Evolutionary conservation across 1,140 invertebrate species (phyloP), one percentile per base, ranked within the genome.

Genomic region (Caenorhabditis brenneri): DNA sequence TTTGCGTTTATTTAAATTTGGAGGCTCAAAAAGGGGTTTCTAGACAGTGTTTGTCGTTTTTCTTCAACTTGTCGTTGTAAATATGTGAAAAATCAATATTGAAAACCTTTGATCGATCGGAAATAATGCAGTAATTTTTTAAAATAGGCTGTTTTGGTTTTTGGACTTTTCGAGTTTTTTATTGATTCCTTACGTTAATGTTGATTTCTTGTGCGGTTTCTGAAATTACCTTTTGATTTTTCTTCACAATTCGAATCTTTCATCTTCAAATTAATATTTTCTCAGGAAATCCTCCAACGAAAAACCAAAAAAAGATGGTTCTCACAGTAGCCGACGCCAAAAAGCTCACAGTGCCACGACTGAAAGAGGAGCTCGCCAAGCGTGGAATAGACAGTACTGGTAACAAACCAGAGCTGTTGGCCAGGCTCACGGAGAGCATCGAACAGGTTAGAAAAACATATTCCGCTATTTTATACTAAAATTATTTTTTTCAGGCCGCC

Each of bases 381-480:
- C 65, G 65, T 46, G 65, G 65, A 19, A 12, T 74, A 3, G 65
- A 74, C 42, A 74, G 36, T 12, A 31, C 65, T 12, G 65, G 65
- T 24, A 74, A 74, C 5, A 74, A 74, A 36, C 65, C 65, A 24
- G 65, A 74, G 0, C 22, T 74, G 36, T 24, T 74, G 10, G 33
- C 65, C 2, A 42, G 65, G 15, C 65, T 74, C n/a, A 74, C 65
- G 9, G 65, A 74, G 22, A 74, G 65, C 36, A 74, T 74, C 24
- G 65, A 74, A n/a, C 36, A 46, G 65, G 65, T 74, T 1, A n/a
- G 65, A 27, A 27, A 27, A 6, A n/a, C n/a, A 19, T 58, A 29
- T n/a, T n/a, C n/a, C n/a, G n/a, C n/a, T n/a, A 29, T 58, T 58
- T n/a, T 2, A n/a, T 53, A 0, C 49, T 0, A 53, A n/a, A 1